Percentiles rank a stretch among this genome's conserved stretches.
phyloP scores from a whole-genome alignment of 2,888 invertebrate genomes.

The Melitaea athalia region DNA sequence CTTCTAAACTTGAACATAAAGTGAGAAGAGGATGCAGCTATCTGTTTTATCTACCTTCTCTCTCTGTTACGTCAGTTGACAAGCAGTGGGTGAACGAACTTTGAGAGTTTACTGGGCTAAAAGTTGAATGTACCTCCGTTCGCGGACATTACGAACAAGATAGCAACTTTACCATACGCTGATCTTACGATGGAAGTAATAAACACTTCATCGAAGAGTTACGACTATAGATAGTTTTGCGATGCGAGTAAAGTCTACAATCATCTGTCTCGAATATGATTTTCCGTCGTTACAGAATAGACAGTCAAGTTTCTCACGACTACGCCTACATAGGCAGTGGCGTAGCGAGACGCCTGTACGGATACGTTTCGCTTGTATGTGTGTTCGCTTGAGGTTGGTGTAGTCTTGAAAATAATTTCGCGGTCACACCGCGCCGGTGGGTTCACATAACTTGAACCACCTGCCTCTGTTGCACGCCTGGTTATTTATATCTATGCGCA shows the following conservation, averaged over 20 bases:
- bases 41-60: slow-evolving; percentile 61
- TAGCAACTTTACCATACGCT: slow-evolving; percentile 79
- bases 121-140: slow-evolving; percentile 83
- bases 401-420: slow-evolving; percentile 83
- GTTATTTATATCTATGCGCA: slow-evolving; percentile 80
- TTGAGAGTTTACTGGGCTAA: slow-evolving; percentile 82
- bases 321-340: slow-evolving; percentile 68
- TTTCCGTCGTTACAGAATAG: slow-evolving; percentile 54
- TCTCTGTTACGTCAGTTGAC: slow-evolving; percentile 79
- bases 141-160: slow-evolving; percentile 83
- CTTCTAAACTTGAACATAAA: slow-evolving; percentile 73
- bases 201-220: slow-evolving; percentile 58
- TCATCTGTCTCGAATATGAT: slow-evolving; percentile 43
- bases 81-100: slow-evolving; percentile 83
- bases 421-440: slow-evolving; percentile 78
- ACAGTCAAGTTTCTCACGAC: slow-evolving; percentile 78
- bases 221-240: slow-evolving; percentile 46
- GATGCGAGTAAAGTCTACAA: slow-evolving; percentile 51
- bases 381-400: slow-evolving; percentile 72
- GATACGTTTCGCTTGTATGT: slow-evolving; percentile 53
- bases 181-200: slow-evolving; percentile 48
- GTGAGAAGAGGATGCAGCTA: slow-evolving; percentile 64
- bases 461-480: slow-evolving; percentile 79
- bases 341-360: slow-evolving; percentile 72
- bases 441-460: slow-evolving; percentile 80